A percentile compares a stretch with the other conserved stretches of the same genome.
These are phyloP conservation scores for Drosophila peninsularis DNA, from an alignment of 2,888 invertebrate genomes.

Conservation along the genomic window DNA sequence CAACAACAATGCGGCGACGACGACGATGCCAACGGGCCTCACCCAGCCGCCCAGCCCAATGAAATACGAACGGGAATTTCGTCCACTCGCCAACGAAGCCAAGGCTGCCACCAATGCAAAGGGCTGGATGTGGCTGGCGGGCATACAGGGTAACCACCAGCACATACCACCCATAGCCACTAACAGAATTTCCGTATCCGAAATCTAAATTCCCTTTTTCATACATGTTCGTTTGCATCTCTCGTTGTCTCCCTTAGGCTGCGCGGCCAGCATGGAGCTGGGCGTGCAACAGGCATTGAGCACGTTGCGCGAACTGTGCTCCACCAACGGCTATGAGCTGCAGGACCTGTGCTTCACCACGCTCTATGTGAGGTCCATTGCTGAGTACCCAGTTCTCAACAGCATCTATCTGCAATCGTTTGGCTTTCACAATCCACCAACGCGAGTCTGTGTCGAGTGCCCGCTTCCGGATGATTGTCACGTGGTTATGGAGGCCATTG, in stretches of 20 bases:
- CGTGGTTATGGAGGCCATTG: slow-evolving; percentile 91
- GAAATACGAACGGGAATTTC: slow-evolving; percentile 86
- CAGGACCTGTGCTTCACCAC: slow-evolving; percentile 92
- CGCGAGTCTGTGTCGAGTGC: slow-evolving; percentile 93
- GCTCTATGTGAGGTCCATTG: slow-evolving; percentile 93
- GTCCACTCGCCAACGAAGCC: slow-evolving; percentile 87
- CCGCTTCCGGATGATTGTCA: slow-evolving; percentile 90
- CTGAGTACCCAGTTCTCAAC: slow-evolving; percentile 91
- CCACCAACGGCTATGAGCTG: slow-evolving; percentile 84
- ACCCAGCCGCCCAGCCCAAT: slow-evolving; percentile 84
- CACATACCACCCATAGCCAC: background rate
- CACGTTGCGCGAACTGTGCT: slow-evolving; percentile 87
- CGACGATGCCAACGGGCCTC: slow-evolving; percentile 43
- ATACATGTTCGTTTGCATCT: background rate
- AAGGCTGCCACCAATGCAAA: slow-evolving; percentile 88
- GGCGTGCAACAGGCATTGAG: slow-evolving; percentile 90
- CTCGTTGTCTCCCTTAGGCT: slow-evolving; percentile 82
- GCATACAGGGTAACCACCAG: slow-evolving; percentile 87
- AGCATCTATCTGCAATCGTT: slow-evolving; percentile 91
- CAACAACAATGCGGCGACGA: slow-evolving; percentile 60
- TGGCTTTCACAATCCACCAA: slow-evolving; percentile 92
- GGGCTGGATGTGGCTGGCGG: slow-evolving; percentile 94
- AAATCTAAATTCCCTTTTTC: background rate
- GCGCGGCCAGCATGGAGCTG: slow-evolving; percentile 87
- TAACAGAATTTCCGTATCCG: background rate